Evolutionary conservation across 2,888 invertebrate genomes (phyloP).

Genomic region (Dorcus hopei): DNA sequence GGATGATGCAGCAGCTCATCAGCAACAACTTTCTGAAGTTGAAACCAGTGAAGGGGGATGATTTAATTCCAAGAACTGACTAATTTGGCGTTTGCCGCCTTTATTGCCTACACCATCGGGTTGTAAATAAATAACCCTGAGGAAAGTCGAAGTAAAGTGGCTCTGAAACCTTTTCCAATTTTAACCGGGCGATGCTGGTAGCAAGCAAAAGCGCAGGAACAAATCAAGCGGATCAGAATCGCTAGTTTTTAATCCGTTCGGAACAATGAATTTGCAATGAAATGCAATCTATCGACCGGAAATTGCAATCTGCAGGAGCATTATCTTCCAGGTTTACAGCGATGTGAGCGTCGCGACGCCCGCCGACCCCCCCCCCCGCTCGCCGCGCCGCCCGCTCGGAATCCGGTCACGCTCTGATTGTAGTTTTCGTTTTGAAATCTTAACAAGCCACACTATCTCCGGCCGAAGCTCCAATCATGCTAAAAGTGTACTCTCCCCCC

Average conservation of each 20-base stretch:
- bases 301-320: slow-evolving; percentile 28
- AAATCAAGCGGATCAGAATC: slow-evolving; percentile 14
- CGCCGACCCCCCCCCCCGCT: not conserved
- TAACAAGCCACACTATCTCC: slow-evolving; percentile 37
- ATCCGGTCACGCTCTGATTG: slow-evolving; percentile 41
- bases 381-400: slow-evolving; percentile 12
- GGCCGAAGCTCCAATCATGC: slow-evolving; percentile 37
- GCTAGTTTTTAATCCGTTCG: slow-evolving; percentile 18
- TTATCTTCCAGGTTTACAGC: slow-evolving; percentile 14
- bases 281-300: slow-evolving; percentile 27
- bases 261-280: slow-evolving; percentile 17
- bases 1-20: no score
- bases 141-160: no score
- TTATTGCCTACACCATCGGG: no score
- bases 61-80: no score
- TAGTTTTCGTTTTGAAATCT: slow-evolving; percentile 41
- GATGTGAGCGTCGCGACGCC: not conserved
- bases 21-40: no score
- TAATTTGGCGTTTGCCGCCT: no score
- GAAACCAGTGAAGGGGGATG: no score
- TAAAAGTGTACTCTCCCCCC: slow-evolving; percentile 23
- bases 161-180: no score
- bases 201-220: slow-evolving; percentile 3
- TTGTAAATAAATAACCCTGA: no score
- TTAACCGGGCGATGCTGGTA: not conserved